phyloP scores from a whole-genome alignment of 2,888 invertebrate genomes.

The Pterobdella sp. region DNA sequence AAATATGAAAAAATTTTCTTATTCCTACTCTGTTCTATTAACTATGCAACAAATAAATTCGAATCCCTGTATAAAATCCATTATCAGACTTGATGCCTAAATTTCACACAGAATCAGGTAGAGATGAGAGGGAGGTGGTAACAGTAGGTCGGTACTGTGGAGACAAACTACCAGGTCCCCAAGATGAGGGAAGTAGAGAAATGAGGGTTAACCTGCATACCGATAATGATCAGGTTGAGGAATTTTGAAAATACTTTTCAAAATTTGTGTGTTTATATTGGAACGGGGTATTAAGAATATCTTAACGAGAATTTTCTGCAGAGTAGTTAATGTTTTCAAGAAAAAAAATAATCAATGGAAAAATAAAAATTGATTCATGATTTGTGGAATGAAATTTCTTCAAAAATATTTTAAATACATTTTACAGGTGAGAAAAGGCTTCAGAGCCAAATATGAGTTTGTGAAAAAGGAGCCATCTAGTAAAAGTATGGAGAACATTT shows the following conservation, averaged over 20 bases:
- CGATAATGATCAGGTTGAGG: constrained; percentile 70
- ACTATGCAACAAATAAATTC: background rate
- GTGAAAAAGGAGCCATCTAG: constrained; percentile 51
- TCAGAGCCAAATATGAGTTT: constrained; percentile 89
- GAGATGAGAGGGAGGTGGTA: constrained; percentile 34
- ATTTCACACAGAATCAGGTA: background rate
- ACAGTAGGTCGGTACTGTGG: constrained; percentile 86
- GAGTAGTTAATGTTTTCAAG: no score
- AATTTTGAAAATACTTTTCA: no score
- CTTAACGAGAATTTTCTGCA: no score
- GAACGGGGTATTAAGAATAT: no score
- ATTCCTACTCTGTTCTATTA: no score
- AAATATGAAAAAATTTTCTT: background rate
- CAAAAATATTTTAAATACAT: no score
- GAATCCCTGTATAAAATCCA: background rate
- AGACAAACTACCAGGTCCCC: constrained; percentile 79
- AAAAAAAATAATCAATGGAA: no score
- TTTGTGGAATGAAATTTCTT: no score
- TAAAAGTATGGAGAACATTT: constrained; percentile 27
- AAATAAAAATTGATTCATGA: no score
- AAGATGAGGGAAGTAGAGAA: constrained; percentile 75
- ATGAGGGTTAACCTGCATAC: constrained; percentile 82
- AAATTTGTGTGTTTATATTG: no score
- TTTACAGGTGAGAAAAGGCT: constrained; percentile 74
- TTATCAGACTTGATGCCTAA: background rate